phyloP scores from a whole-genome alignment of 2,888 invertebrate species.

The Sussaba pulchella region DNA sequence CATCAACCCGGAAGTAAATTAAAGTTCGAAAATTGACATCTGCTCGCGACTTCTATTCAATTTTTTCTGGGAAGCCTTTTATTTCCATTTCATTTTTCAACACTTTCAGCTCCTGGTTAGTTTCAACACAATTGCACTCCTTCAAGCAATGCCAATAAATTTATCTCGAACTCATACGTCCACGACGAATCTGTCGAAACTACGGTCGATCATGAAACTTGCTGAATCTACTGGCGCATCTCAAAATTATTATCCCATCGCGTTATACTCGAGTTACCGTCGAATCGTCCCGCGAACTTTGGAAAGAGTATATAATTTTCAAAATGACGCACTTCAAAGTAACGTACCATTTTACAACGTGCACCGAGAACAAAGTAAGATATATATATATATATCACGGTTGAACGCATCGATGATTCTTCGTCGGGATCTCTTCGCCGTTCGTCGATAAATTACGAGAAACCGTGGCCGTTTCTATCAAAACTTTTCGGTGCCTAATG shows the following conservation, averaged over 20 bases:
- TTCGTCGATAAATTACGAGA: constrained; percentile 51
- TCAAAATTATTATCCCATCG: no score
- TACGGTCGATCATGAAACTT: not conserved
- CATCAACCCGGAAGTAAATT: no score
- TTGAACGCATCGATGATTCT: constrained; percentile 64
- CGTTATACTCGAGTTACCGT: not conserved
- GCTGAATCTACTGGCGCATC: no score
- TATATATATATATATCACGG: constrained; percentile 38
- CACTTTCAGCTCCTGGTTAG: not conserved
- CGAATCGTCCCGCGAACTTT: constrained; percentile 32
- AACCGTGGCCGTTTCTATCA: constrained; percentile 48
- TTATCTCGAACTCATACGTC: not conserved
- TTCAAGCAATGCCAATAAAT: not conserved
- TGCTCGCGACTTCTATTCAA: not conserved
- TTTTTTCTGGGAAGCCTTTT: not conserved
- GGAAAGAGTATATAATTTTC: constrained; percentile 50
- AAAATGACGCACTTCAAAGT: constrained; percentile 57
- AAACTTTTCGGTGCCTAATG: constrained; percentile 62
- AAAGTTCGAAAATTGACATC: not conserved
- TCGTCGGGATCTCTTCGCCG: constrained; percentile 38
- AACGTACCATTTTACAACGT: constrained; percentile 60
- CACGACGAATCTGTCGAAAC: not conserved
- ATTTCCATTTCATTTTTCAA: no score
- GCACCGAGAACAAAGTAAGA: constrained; percentile 43
- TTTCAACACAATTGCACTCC: not conserved